These are phyloP conservation scores for Sepioteuthis lessoniana DNA, from an alignment of 2,888 invertebrate genomes.

Conservation along the genomic window DNA sequence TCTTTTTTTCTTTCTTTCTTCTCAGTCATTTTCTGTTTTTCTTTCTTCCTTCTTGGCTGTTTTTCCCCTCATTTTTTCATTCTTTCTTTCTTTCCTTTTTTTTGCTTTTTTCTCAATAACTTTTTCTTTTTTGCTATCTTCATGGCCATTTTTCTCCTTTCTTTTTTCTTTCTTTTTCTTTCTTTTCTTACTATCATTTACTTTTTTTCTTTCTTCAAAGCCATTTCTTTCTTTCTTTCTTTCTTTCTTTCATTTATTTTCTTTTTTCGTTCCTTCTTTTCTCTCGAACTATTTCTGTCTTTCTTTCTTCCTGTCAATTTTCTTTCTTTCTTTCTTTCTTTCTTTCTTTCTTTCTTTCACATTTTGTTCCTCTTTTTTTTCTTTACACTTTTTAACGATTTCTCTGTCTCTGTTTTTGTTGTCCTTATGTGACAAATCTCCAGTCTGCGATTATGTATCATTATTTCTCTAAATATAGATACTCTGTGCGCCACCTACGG, in stretches of 20 bases:
- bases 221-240: too few species aligned
- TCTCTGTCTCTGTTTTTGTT: not conserved
- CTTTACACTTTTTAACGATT: not conserved
- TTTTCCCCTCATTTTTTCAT: too few species aligned
- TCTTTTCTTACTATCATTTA: not conserved
- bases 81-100: too few species aligned
- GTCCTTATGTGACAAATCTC: not conserved
- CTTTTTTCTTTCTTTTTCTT: not conserved
- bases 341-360: not conserved
- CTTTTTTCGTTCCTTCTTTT: too few species aligned
- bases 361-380: not conserved
- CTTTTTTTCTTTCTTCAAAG: too few species aligned
- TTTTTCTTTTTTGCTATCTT: too few species aligned
- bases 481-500: not conserved
- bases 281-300: too few species aligned
- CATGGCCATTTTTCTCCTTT: too few species aligned
- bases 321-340: not conserved
- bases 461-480: not conserved
- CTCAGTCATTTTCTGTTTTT: too few species aligned
- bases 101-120: too few species aligned
- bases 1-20: not conserved
- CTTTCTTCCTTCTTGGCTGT: too few species aligned
- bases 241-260: too few species aligned
- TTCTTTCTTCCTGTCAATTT: not conserved
- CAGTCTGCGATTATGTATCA: not conserved